A percentile compares a stretch with the other conserved stretches of the same genome.
These are phyloP conservation scores for Rhamphomyia laevipes DNA, from an alignment of 2,888 invertebrate genomes.

Conservation along the genomic window DNA sequence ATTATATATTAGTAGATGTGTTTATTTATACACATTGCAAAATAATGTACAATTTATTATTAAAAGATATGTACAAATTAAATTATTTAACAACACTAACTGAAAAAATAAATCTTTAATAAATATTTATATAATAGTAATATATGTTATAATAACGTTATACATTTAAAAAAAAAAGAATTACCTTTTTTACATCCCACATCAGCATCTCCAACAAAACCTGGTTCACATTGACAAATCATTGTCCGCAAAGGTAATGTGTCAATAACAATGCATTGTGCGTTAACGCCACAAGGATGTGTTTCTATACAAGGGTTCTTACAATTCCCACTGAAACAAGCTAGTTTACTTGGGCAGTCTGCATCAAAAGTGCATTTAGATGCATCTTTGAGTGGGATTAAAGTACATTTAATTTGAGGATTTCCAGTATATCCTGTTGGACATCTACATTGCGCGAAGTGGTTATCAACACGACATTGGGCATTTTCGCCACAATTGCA, in stretches of 20 bases:
- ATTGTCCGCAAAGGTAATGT: conserved; percentile 78
- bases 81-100: not conserved
- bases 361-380: conserved; percentile 66
- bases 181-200: conserved; percentile 70
- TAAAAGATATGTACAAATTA: not conserved
- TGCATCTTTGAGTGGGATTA: conserved; percentile 42
- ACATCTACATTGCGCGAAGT: conserved; percentile 66
- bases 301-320: conserved; percentile 68
- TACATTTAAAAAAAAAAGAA: no score
- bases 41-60: not conserved
- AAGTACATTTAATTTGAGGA: conserved; percentile 52
- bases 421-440: conserved; percentile 72
- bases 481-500: conserved; percentile 73
- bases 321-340: conserved; percentile 69
- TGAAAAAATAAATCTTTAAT: no score
- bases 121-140: no score
- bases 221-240: conserved; percentile 74
- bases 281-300: conserved; percentile 67
- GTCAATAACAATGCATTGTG: conserved; percentile 73
- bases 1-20: no score
- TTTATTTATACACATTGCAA: not conserved
- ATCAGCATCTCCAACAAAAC: conserved; percentile 76
- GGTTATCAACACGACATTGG: conserved; percentile 64
- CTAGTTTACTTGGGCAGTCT: conserved; percentile 74
- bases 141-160: no score